Percentiles rank a stretch among this genome's conserved stretches.
Evolutionary conservation across 2,113 vertebrate species (phyloP).

Genomic region (Mormoops blainvillei): DNA sequence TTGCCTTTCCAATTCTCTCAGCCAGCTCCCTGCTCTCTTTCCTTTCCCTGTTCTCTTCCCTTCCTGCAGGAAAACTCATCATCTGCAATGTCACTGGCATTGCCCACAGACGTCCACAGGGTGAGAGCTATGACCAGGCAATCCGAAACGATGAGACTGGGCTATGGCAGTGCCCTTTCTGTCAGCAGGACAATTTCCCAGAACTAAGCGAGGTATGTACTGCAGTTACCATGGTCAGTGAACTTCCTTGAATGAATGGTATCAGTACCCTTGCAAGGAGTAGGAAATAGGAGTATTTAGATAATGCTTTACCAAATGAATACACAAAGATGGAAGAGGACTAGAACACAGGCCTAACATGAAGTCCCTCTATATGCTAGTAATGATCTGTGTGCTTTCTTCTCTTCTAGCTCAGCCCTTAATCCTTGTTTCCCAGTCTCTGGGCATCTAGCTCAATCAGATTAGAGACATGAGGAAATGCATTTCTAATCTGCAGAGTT

Average conservation of each 20-base stretch:
- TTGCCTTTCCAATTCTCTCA: background rate
- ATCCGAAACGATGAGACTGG: constrained; percentile 95
- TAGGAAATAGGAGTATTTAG: background rate
- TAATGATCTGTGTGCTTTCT: background rate
- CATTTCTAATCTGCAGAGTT: background rate
- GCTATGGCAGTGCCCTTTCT: constrained; percentile 99
- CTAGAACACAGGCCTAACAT: background rate
- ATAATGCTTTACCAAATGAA: background rate
- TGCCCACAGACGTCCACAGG: constrained; percentile 95
- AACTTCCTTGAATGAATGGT: background rate
- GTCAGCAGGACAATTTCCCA: constrained; percentile 98
- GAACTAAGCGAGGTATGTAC: constrained; percentile 94
- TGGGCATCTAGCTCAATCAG: background rate
- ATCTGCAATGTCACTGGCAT: constrained; percentile 96
- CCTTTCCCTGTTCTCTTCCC: background rate
- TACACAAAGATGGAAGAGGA: background rate
- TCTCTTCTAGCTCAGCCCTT: background rate
- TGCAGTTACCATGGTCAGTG: background rate
- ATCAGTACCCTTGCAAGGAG: background rate
- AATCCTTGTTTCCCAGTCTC: background rate
- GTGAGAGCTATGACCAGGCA: constrained; percentile 98
- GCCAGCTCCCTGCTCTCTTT: background rate
- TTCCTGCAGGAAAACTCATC: constrained; percentile 91
- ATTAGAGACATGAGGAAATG: background rate
- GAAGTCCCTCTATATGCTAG: background rate